Conservation (phyloP, 2,888 invertebrate genomes). For the Dimorphilus gyrociliatus region DNA sequence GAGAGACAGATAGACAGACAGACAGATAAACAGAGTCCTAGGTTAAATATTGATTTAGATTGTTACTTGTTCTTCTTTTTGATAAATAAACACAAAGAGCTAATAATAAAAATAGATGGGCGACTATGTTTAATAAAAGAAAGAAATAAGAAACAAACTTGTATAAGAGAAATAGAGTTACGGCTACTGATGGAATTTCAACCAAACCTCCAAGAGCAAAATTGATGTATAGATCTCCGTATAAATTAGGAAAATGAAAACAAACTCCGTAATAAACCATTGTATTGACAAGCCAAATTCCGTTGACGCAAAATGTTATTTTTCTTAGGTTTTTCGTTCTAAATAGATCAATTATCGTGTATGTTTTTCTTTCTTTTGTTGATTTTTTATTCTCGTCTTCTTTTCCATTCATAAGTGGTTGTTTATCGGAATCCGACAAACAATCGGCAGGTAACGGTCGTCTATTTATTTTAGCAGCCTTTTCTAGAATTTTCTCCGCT, state of each 20-base stretch:
- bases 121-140: too few relatives aligned
- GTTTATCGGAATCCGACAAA: constrained; percentile 6
- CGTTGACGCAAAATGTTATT: constrained; percentile 10
- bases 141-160: constrained; percentile 6
- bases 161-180: constrained; percentile 12
- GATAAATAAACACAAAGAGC: too few relatives aligned
- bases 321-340: constrained; percentile 10
- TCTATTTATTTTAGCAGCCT: constrained; percentile 10
- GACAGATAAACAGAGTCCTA: too few relatives aligned
- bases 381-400: not conserved
- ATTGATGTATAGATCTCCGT: constrained; percentile 13
- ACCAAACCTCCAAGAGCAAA: constrained; percentile 13
- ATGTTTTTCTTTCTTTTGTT: constrained; percentile 4
- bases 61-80: too few relatives aligned
- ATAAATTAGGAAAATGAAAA: constrained; percentile 12
- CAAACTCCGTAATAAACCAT: constrained; percentile 13
- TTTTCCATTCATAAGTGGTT: constrained; percentile 3
- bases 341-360: constrained; percentile 11
- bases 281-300: constrained; percentile 13
- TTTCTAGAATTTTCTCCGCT: constrained; percentile 11
- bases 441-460: constrained; percentile 8
- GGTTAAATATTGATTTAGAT: too few relatives aligned
- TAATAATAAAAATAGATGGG: too few relatives aligned
- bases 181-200: constrained; percentile 12
- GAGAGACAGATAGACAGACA: too few relatives aligned